Evolutionary conservation across 2,113 vertebrate genomes (phyloP).

Genomic region (Hystrix cristata): DNA sequence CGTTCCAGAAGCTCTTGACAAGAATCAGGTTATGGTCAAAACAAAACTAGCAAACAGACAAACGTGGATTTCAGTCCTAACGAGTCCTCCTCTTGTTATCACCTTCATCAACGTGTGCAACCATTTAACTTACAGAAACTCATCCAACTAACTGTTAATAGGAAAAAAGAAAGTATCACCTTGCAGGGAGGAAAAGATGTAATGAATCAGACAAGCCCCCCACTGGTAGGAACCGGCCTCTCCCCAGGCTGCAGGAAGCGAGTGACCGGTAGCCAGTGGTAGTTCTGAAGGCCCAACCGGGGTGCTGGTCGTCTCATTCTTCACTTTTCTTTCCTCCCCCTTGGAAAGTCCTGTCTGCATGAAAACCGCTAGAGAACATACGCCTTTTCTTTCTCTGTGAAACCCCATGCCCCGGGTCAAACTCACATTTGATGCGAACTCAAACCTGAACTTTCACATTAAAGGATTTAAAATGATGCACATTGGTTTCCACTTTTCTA

Average conservation of each 20-base stretch:
- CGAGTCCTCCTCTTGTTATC: not conserved
- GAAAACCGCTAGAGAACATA: not conserved
- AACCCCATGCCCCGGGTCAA: not conserved
- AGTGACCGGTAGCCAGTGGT: not conserved
- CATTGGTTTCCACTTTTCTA: not conserved
- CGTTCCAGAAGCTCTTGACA: slow-evolving; percentile 42
- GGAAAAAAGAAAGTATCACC: not conserved
- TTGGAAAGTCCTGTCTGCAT: not conserved
- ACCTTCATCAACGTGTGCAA: not conserved
- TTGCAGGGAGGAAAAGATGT: slow-evolving; percentile 13
- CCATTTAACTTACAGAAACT: not conserved
- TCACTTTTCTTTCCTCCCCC: slow-evolving; percentile 20
- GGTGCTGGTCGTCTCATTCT: not conserved
- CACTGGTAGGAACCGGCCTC: not conserved
- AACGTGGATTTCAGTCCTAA: not conserved
- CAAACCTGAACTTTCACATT: not conserved
- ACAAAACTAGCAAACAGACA: slow-evolving; percentile 20
- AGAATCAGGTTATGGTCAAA: not conserved
- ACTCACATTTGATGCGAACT: not conserved
- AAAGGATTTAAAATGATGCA: not conserved
- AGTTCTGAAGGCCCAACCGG: slow-evolving; percentile 5
- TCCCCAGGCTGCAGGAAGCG: not conserved
- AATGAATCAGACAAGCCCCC: not conserved
- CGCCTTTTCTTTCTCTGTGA: not conserved
- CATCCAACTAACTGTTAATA: not conserved